phyloP scores from a whole-genome alignment of 2,888 invertebrate genomes.

The Papilio protenor region DNA sequence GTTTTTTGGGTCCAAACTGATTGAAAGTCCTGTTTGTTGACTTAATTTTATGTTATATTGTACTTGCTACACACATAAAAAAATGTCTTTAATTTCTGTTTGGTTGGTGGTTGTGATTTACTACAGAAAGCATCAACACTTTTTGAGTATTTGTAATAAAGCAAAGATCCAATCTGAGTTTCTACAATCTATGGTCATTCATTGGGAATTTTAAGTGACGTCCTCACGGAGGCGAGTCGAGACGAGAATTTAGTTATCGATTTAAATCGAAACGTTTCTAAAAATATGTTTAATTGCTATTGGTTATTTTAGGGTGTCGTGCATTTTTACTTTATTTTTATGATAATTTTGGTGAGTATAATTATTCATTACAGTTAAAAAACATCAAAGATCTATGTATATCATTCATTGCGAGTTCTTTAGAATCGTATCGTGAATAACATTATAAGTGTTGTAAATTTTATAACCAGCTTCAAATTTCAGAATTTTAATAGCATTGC shows the following conservation, averaged over 20 bases:
- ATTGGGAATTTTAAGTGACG: slow-evolving; percentile 56
- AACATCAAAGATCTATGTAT: background rate
- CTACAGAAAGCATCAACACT: slow-evolving; percentile 85
- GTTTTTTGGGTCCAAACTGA: slow-evolving; percentile 61
- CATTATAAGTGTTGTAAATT: background rate
- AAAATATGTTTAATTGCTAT: background rate
- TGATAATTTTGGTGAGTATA: background rate
- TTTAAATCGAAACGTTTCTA: background rate
- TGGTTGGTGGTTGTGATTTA: slow-evolving; percentile 81
- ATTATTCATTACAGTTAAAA: background rate
- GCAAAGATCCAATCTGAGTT: slow-evolving; percentile 59
- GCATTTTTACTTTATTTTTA: background rate
- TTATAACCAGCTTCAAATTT: background rate
- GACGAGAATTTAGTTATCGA: slow-evolving; percentile 11
- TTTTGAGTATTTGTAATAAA: slow-evolving; percentile 79
- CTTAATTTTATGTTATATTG: slow-evolving; percentile 75
- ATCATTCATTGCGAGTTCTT: background rate
- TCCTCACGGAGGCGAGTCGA: slow-evolving; percentile 44
- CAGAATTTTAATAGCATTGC: background rate
- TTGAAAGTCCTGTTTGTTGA: slow-evolving; percentile 64
- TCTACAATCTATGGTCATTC: slow-evolving; percentile 72
- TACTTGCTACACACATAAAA: slow-evolving; percentile 73
- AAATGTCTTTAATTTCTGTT: slow-evolving; percentile 80
- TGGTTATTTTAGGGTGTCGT: no score
- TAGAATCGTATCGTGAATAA: no score